Base-by-base conservation (phyloP, 2,888 invertebrate species). In the Chrysopilus asiliformis region DNA sequence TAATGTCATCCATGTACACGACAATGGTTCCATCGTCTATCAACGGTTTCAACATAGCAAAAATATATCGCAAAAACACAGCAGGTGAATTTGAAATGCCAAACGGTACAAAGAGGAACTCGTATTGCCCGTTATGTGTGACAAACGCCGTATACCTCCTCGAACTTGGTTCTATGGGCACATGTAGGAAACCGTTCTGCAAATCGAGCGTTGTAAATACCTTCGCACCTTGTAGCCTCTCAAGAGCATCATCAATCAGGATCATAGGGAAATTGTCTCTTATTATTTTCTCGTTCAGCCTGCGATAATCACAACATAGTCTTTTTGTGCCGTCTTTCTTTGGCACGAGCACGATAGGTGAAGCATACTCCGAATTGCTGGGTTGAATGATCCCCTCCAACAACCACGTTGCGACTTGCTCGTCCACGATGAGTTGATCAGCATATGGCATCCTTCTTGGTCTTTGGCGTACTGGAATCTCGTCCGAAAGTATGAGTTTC, bases 91-190 rank as follows among this genome's bases (percentile, higher is more conserved):
- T 57, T 25, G 52, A 55, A 4, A 58, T 34, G 4, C 59, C 61
- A 47, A 60, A 64, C 0, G 60, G 58, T 32, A 50, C 50, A 39
- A 43, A 49, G 5, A 49, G 26, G 41, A 60, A 62, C 41, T 64
- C 57, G 42, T 43, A 62, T 26, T 55, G 58, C 2, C 58, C 57
- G 41, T 46, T 46, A 14, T 46, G 54, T 12, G 53, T 58, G 1
- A 62, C 56, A 45, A 62, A 60, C 1, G 58, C 37, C 4, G 57
- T 59, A 36, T 56, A 57, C 44, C 54, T 54, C 10, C 18, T 8
- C 36, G 47, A 50, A 4, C 41, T 40, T 32, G 45, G 36, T 12
- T 51, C 47, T 2, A 60, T 43, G 3, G 40, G 40, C 10, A 58
- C 53, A 43, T 59, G 57, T 18, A 57, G 53, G 42, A 55, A 58